Conservation (phyloP, 2,888 invertebrate species). For the Drosophila antonietae region DNA sequence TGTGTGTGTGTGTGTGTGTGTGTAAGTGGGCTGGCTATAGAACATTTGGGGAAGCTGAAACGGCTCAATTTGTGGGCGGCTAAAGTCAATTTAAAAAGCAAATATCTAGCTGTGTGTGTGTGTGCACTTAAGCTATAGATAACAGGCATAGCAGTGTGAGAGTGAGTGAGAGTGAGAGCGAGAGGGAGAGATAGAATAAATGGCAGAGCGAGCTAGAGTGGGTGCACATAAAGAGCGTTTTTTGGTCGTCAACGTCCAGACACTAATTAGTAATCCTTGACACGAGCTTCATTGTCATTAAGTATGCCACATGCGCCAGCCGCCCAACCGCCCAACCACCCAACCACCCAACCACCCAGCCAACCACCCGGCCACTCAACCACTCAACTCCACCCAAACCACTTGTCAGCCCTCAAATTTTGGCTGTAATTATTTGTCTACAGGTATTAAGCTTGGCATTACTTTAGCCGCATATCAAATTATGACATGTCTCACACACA, state of each 20-base stretch:
- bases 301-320: constrained; percentile 73
- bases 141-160: constrained; percentile 12
- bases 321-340: constrained; percentile 12
- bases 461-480: constrained; percentile 69
- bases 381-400: constrained; percentile 6
- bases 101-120: constrained; percentile 45
- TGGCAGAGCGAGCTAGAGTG: not conserved
- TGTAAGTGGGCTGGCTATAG: not conserved
- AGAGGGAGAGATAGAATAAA: not conserved
- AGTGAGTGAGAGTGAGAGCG: not conserved
- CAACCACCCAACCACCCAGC: constrained; percentile 5
- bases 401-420: constrained; percentile 22
- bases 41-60: constrained; percentile 20
- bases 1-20: not conserved
- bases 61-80: constrained; percentile 70
- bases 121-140: constrained; percentile 54
- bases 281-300: constrained; percentile 76
- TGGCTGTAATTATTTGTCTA: constrained; percentile 75
- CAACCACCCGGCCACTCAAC: constrained; percentile 5
- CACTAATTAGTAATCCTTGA: constrained; percentile 80
- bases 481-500: constrained; percentile 53
- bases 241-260: constrained; percentile 74
- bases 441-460: constrained; percentile 70
- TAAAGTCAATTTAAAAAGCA: constrained; percentile 77
- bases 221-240: constrained; percentile 26